Percentiles rank a stretch among this genome's conserved stretches.
Conservation (phyloP, 2,113 vertebrate genomes). For the Ameiurus melas region DNA sequence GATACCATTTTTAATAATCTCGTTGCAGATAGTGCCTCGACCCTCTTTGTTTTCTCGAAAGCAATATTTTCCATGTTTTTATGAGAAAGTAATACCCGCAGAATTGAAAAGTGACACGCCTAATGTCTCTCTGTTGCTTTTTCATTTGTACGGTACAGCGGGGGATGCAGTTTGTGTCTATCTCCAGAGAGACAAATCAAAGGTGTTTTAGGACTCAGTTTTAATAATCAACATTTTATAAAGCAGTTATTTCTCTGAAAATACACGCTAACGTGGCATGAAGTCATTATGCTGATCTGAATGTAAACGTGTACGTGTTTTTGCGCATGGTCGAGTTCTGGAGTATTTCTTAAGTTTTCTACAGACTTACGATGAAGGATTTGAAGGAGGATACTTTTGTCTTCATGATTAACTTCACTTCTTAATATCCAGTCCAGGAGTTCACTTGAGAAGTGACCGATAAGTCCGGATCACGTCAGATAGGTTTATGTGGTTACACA, state of each 20-base stretch:
- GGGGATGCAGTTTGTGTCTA: neutral
- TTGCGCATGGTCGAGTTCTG: neutral
- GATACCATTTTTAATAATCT: conserved; percentile 69
- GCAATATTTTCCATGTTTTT: conserved; percentile 60
- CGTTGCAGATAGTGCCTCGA: conserved; percentile 51
- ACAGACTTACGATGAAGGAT: neutral
- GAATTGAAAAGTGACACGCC: conserved; percentile 59
- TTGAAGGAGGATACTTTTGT: neutral
- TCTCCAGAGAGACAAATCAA: neutral
- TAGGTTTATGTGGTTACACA: too few species aligned
- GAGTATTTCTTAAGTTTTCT: neutral
- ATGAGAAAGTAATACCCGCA: conserved; percentile 64
- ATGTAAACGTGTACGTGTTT: neutral
- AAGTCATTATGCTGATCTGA: neutral
- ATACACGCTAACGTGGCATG: neutral
- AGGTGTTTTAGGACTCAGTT: neutral
- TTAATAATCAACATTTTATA: neutral
- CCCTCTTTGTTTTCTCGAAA: conserved; percentile 54
- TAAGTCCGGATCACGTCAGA: too few species aligned
- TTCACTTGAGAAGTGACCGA: too few species aligned
- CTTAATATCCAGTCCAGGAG: neutral
- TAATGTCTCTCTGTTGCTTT: conserved; percentile 41
- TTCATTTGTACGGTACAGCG: conserved; percentile 25
- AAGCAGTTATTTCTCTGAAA: neutral
- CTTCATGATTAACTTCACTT: neutral